Evolutionary conservation across 2,113 vertebrate genomes (phyloP), one percentile per base, ranked within the genome.

Genomic region (Channa argus): DNA sequence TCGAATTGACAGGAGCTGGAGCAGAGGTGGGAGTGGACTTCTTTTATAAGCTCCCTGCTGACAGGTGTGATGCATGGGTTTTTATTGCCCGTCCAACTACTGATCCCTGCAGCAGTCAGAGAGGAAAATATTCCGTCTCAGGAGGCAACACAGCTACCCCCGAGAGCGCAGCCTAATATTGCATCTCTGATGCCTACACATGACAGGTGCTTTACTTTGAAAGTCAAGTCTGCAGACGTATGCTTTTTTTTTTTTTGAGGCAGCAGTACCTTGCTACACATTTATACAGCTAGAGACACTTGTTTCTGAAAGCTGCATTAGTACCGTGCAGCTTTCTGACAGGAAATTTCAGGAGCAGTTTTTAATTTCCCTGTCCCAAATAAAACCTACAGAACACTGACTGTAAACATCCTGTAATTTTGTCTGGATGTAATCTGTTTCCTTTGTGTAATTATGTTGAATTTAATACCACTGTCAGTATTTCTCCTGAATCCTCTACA

Each of bases 1-100:
- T 77, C 34, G 47, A 51, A 51, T 15, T 56, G 75, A 53, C 39
- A 15, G 36, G 47, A 63, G 51, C 43, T 64, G 63, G 45, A 65
- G 54, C 10, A 44, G 59, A 15, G 5, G 8, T 14, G 4, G 39
- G 33, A 59, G 61, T 15, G 56, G 49, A 62, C 24, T 43, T 37
- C 47, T 47, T 68, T 64, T 49, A 52, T 41, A 77, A 76, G 64
- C 55, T 53, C 41, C 71, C 50, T 36, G 61, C 63, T 63, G 86
- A 79, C 65, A 54, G 58, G 56, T 74, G 46, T 77, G 74, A 86
- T 81, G 53, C 36, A 83, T 70, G 72, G n/a, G 56, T 60, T 77
- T 64, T 78, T 54, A 58, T 50, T 70, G 58, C 61, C 55, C 5
- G 8, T 44, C 36, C 52, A 56, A 69, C 53, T 37, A 63, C 66